These are phyloP conservation scores for Tauraco hartlaubi DNA, from an alignment of 2,797 vertebrate genomes.

Conservation along the genomic window DNA sequence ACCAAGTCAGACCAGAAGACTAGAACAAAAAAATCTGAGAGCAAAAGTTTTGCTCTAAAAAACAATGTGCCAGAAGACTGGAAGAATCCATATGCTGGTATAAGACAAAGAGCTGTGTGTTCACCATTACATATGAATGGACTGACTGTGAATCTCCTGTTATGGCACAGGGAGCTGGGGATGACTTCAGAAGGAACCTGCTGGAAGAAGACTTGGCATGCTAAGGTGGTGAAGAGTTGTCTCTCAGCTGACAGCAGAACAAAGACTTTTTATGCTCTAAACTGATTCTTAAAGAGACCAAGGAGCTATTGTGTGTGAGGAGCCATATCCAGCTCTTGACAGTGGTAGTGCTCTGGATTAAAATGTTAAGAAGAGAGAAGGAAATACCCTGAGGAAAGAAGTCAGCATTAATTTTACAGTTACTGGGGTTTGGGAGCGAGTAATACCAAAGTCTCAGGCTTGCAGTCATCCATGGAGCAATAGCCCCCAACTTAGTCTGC, in stretches of 20 bases:
- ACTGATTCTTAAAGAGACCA: neutral
- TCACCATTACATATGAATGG: neutral
- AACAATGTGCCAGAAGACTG: neutral
- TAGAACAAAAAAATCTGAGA: neutral
- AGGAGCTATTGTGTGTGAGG: neutral
- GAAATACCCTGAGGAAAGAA: neutral
- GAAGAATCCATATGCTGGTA: neutral
- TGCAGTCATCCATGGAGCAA: neutral
- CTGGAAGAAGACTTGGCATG: neutral
- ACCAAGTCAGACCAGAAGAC: neutral
- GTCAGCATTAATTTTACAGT: neutral
- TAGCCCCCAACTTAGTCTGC: neutral
- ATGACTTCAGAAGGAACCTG: neutral
- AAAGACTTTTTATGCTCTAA: neutral
- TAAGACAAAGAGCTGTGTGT: neutral
- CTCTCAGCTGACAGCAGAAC: constrained; percentile 4
- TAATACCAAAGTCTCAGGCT: neutral
- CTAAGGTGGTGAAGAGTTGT: neutral
- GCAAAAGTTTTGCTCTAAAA: constrained; percentile 1
- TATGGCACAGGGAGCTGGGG: neutral
- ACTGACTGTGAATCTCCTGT: neutral
- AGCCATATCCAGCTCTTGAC: neutral
- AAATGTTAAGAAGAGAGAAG: neutral
- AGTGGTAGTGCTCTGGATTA: neutral
- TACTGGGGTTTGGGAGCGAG: neutral